Conservation (phyloP, 2,888 invertebrate genomes). For the Byasa hedistus region DNA sequence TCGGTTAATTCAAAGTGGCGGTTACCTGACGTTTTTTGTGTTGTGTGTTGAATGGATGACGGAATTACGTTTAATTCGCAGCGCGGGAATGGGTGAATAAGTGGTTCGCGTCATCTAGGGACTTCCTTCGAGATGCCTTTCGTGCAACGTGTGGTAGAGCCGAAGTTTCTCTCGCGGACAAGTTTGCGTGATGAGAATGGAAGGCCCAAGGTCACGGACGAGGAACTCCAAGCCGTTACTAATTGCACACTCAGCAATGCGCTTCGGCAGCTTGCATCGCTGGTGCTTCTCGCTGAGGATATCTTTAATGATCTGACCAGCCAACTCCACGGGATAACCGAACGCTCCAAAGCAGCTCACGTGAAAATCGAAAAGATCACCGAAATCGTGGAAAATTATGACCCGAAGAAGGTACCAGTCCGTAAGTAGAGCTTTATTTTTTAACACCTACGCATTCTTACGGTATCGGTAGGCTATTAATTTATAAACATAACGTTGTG, state of each 20-base stretch:
- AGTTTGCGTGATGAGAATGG: conserved; percentile 81
- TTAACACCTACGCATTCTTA: conserved; percentile 26
- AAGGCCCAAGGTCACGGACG: conserved; percentile 81
- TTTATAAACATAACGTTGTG: conserved; percentile 28
- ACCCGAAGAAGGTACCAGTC: conserved; percentile 95
- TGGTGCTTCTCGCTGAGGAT: conserved; percentile 90
- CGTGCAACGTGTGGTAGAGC: conserved; percentile 90
- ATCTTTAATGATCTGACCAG: conserved; percentile 90
- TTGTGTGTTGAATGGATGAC: conserved; percentile 75
- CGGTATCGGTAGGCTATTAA: conserved; percentile 25
- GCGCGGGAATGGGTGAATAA: conserved; percentile 71
- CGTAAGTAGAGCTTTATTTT: conserved; percentile 84
- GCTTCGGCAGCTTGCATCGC: conserved; percentile 90
- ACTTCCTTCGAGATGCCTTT: conserved; percentile 87
- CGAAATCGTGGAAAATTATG: conserved; percentile 85
- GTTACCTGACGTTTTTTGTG: conserved; percentile 81
- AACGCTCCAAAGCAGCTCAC: conserved; percentile 86
- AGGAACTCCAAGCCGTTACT: conserved; percentile 91
- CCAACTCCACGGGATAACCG: conserved; percentile 86
- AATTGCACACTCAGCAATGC: conserved; percentile 93
- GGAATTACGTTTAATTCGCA: conserved; percentile 74
- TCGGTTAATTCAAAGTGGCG: conserved; percentile 80
- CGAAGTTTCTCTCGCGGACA: conserved; percentile 87
- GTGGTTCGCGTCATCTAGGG: conserved; percentile 53
- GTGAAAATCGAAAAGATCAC: conserved; percentile 85